A percentile compares a stretch with the other conserved stretches of the same genome.
Conservation (phyloP, 2,797 vertebrate species). For the Emys orbicularis region DNA sequence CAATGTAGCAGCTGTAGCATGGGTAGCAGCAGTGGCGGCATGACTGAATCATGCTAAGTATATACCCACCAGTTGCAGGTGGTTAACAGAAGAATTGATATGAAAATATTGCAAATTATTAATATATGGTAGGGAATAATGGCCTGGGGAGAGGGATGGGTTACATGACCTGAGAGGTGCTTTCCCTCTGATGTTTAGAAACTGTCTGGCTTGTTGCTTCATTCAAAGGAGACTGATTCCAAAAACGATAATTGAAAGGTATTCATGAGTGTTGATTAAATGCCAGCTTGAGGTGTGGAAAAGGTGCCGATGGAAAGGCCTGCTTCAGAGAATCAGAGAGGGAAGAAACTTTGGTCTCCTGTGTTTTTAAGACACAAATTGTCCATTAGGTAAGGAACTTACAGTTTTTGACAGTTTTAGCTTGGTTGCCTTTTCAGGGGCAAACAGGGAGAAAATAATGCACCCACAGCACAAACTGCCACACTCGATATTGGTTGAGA, state of each 20-base stretch:
- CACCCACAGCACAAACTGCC: background rate
- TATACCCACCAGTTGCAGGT: background rate
- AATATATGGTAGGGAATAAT: background rate
- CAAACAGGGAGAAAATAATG: background rate
- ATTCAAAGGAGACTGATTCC: background rate
- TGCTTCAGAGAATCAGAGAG: background rate
- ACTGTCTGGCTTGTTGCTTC: background rate
- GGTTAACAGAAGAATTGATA: background rate
- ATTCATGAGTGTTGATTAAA: background rate
- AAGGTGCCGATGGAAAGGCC: background rate
- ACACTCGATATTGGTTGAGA: background rate
- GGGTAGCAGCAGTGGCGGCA: background rate
- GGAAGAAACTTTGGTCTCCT: background rate
- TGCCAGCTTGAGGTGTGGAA: background rate
- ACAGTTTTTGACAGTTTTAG: background rate
- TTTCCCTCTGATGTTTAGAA: background rate
- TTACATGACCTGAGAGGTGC: background rate
- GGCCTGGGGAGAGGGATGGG: background rate
- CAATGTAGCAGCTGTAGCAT: background rate
- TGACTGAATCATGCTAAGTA: background rate
- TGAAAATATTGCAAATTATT: background rate
- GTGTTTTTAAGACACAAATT: background rate
- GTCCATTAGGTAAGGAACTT: background rate
- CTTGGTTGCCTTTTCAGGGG: background rate
- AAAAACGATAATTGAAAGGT: background rate